Percentiles rank a stretch among this genome's conserved stretches.
Conservation (phyloP, 2,797 vertebrate genomes). For the Sebastes oblongus region DNA sequence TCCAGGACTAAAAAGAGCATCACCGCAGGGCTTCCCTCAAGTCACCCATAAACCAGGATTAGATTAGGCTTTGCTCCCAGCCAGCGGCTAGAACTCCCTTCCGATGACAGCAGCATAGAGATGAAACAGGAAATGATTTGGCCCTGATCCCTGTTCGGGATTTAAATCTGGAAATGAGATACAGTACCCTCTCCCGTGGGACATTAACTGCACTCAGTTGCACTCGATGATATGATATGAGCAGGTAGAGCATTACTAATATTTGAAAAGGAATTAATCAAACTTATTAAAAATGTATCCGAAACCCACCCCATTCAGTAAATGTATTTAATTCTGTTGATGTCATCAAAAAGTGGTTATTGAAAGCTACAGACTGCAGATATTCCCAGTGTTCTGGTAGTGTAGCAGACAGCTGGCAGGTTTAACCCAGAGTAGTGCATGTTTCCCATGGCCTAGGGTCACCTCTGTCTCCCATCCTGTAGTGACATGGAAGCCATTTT, state of each 20-base stretch:
- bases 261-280: not conserved
- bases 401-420: conserved; percentile 42
- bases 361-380: not conserved
- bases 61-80: conserved; percentile 32
- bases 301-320: not conserved
- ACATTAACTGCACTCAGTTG: not conserved
- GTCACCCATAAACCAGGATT: conserved; percentile 47
- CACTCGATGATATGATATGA: not conserved
- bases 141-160: conserved; percentile 18
- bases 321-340: not conserved
- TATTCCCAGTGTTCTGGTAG: not conserved
- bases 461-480: conserved; percentile 21
- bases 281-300: not conserved
- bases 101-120: conserved; percentile 30
- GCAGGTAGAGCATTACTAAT: not conserved
- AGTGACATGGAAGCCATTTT: not conserved
- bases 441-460: conserved; percentile 40
- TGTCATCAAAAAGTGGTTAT: not conserved
- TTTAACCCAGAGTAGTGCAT: conserved; percentile 25
- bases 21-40: conserved; percentile 40
- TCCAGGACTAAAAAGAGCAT: conserved; percentile 40
- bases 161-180: conserved; percentile 47
- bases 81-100: conserved; percentile 31
- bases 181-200: not conserved
- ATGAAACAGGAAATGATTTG: conserved; percentile 56